Conservation (phyloP, 1,140 invertebrate genomes). For the Neodiprion lecontei region DNA sequence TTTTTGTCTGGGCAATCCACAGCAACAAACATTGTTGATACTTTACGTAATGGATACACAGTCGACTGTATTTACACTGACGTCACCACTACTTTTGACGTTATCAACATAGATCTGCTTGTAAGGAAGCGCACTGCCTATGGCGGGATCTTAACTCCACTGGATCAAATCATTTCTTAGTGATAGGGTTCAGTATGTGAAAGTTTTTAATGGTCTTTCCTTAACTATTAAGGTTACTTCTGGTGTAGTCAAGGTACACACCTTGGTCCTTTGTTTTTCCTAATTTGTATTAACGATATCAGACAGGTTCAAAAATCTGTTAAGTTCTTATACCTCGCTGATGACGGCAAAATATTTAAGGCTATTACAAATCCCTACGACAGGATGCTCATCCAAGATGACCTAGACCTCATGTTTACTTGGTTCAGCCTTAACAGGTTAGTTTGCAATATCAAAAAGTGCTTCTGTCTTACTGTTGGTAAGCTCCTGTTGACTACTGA, state of each 20-base stretch:
- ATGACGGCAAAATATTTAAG: background rate
- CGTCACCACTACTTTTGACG: background rate
- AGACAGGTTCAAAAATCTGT: background rate
- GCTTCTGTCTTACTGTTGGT: background rate
- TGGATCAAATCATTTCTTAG: background rate
- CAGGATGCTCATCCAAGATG: background rate
- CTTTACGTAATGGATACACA: background rate
- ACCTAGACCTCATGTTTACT: background rate
- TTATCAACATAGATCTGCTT: background rate
- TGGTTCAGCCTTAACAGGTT: background rate
- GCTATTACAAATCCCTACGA: background rate
- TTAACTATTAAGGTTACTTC: background rate
- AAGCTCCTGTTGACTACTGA: background rate
- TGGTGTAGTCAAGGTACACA: background rate
- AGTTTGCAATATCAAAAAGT: background rate
- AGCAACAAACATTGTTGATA: background rate
- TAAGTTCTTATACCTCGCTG: background rate
- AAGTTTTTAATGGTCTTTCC: background rate
- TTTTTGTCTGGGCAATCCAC: background rate
- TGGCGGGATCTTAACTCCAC: background rate
- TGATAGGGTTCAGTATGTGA: conserved; percentile 1
- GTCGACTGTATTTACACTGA: background rate
- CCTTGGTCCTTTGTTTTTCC: background rate
- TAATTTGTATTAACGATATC: background rate
- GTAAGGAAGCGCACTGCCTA: background rate